Conservation (phyloP, 2,113 vertebrate genomes). For the Peromyscus californicus region DNA sequence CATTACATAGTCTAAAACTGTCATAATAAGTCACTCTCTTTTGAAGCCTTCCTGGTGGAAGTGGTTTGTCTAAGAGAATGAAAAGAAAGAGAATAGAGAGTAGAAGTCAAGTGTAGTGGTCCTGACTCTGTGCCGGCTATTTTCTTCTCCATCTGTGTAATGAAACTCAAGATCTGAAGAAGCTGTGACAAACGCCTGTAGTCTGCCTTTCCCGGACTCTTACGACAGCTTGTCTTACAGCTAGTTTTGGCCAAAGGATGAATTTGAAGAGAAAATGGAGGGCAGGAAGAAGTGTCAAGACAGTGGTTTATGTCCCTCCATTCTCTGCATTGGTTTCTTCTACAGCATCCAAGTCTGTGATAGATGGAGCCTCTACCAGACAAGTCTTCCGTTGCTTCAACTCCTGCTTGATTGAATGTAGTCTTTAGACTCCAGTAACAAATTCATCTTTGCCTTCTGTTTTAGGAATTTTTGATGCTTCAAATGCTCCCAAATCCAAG, state of each 20-base stretch:
- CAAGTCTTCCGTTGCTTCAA: neutral
- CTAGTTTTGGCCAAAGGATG: neutral
- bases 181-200: neutral
- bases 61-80: neutral
- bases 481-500: neutral
- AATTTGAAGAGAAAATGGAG: neutral
- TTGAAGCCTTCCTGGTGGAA: neutral
- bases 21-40: conserved; percentile 1
- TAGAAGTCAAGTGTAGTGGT: neutral
- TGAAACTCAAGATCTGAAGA: neutral
- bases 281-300: accelerated
- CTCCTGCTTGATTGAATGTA: accelerated
- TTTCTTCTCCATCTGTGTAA: neutral
- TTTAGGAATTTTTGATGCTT: neutral
- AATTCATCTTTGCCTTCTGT: neutral
- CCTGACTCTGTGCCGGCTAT: neutral
- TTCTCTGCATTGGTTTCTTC: neutral
- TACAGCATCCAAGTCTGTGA: neutral
- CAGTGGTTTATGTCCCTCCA: neutral
- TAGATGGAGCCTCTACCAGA: neutral
- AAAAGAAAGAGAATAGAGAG: neutral
- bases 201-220: neutral
- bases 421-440: neutral
- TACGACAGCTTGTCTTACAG: neutral
- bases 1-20: neutral